phyloP scores from a whole-genome alignment of 2,113 vertebrate genomes.

The Diphyllodes magnificus region DNA sequence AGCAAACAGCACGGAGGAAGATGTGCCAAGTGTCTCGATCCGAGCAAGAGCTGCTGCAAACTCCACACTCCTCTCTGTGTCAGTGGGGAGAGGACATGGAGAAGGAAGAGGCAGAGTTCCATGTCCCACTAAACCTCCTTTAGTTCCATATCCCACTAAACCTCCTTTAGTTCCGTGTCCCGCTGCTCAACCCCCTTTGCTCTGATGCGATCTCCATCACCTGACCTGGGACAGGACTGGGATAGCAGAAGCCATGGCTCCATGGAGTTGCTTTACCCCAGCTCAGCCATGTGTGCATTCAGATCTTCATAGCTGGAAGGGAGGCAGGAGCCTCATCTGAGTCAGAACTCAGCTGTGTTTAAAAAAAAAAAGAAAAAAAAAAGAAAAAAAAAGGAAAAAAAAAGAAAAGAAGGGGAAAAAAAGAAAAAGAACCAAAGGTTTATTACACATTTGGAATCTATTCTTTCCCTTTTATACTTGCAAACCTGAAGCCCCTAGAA shows the following conservation, averaged over 20 bases:
- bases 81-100: fast-evolving
- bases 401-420: fast-evolving
- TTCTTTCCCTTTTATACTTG: background rate
- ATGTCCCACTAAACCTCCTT: fast-evolving
- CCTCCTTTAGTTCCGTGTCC: background rate
- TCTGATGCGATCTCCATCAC: background rate
- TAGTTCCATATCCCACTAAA: background rate
- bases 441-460: background rate
- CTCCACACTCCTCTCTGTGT: background rate
- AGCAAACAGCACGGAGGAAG: background rate
- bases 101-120: background rate
- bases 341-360: background rate
- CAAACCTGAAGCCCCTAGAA: background rate
- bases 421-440: background rate
- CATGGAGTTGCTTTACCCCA: background rate
- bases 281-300: fast-evolving
- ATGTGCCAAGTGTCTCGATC: background rate
- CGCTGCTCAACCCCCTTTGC: background rate
- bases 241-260: background rate
- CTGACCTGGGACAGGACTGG: background rate
- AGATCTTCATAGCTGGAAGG: background rate
- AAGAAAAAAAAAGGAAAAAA: background rate
- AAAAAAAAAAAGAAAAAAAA: background rate
- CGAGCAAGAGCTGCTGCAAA: background rate
- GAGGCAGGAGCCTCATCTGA: background rate